Base-by-base conservation (phyloP, 2,888 invertebrate species). In the Zygaena filipendulae region DNA sequence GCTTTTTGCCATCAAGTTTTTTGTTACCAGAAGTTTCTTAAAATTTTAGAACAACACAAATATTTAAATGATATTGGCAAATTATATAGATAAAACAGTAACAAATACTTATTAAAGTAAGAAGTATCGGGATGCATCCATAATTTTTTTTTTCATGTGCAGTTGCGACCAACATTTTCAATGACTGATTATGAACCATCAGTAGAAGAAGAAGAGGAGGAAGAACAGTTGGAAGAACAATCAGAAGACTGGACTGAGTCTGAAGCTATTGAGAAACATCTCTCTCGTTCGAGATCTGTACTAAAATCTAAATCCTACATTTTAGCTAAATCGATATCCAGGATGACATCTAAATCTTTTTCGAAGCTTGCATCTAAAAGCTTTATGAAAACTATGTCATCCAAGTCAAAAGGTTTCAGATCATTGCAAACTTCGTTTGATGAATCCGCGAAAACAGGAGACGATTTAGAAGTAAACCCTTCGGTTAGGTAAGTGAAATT, bases 391-490 rank as follows among this genome's bases (percentile, higher is more conserved):
- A 36, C 47, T 1, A 25, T 23, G 5, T 35, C 48, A 2, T 42
- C 44, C 25, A 50, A 36, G 25, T 33, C 46, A 3, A 53, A 38
- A 29, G 40, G 33, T 7, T 11, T 37, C 3, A 46, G 30, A 21
- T 48, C 46, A 7, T 30, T 30, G 4, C 10, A 25, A 12, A 35
- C 36, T 1, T 29, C 38, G 3, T 16, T 25, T 7, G 44, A 40
- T 1, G 40, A 46, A 22, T 31, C 40, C 3, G 45, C 56, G 2
- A 25, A 33, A 16, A 42, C 53, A 3, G 12, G 31, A 2, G 75
- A 75, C 37, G 75, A 75, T 33, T 23, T 75, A 22, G 36, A 45
- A 27, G 74, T 75, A 2, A 53, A 55, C 29, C 38, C 4, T 43
- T 48, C 23, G 30, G 20, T 2, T n/a, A n/a, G n/a, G n/a, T n/a